These are phyloP conservation scores for Kryphioiulus occultus DNA, from an alignment of 2,888 invertebrate genomes.

Conservation along the genomic window DNA sequence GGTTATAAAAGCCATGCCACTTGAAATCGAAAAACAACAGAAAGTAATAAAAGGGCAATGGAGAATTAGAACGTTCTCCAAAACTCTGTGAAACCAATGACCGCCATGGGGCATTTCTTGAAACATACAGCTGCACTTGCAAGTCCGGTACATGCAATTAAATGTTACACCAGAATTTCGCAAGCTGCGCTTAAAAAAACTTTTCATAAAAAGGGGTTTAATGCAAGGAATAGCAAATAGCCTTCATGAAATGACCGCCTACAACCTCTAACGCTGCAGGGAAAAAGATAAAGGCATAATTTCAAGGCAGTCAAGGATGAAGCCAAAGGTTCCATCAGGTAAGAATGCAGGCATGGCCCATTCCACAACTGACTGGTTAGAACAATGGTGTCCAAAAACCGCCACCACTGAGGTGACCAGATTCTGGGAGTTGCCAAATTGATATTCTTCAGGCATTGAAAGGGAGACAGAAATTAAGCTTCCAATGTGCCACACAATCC, in stretches of 20 bases:
- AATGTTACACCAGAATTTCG: not conserved
- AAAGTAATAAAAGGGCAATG: not conserved
- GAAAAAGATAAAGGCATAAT: not conserved
- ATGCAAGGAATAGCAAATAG: too few relatives aligned
- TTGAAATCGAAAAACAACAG: not conserved
- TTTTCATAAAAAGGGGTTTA: not conserved
- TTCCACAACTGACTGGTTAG: too few relatives aligned
- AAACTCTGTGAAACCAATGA: not conserved
- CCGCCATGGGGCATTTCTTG: not conserved
- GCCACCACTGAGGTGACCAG: too few relatives aligned
- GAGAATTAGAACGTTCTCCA: not conserved
- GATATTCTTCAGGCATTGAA: too few relatives aligned
- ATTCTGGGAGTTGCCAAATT: too few relatives aligned
- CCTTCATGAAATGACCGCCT: slow-evolving; percentile 20
- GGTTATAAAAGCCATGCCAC: too few relatives aligned
- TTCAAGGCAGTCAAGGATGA: not conserved
- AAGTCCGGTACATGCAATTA: not conserved
- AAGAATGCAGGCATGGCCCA: not conserved
- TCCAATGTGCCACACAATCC: too few relatives aligned
- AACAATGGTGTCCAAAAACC: too few relatives aligned
- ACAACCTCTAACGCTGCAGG: not conserved
- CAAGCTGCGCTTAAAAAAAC: not conserved
- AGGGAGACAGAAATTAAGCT: too few relatives aligned
- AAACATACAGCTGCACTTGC: not conserved
- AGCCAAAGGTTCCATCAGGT: not conserved